Conservation (phyloP, 1,140 invertebrate genomes). For the Lamellibrachia luymesi region DNA sequence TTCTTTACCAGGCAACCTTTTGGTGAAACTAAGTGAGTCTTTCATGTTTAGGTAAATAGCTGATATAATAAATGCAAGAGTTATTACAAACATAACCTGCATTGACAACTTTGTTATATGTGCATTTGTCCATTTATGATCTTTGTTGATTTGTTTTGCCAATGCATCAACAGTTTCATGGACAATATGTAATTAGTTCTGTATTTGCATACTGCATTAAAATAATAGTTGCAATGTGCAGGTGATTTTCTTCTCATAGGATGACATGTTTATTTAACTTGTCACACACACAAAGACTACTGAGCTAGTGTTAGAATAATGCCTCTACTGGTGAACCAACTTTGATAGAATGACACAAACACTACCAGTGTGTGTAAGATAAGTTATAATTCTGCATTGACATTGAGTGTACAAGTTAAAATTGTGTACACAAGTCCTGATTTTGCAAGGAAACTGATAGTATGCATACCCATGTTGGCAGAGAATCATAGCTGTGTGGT, state of each 20-base stretch:
- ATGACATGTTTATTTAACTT: background rate
- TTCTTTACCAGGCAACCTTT: too few species aligned
- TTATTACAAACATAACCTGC: too few species aligned
- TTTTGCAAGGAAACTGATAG: too few species aligned
- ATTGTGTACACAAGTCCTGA: too few species aligned
- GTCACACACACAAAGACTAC: background rate
- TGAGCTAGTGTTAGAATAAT: background rate
- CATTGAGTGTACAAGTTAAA: background rate
- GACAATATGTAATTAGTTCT: too few species aligned
- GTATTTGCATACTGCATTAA: background rate
- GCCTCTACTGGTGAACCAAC: background rate
- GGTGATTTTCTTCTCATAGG: background rate
- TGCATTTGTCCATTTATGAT: too few species aligned
- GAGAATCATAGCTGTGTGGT: background rate
- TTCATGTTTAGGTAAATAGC: too few species aligned
- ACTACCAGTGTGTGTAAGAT: background rate
- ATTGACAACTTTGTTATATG: too few species aligned
- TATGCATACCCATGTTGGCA: background rate
- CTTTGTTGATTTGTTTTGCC: too few species aligned
- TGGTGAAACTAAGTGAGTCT: too few species aligned
- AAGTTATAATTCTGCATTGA: background rate
- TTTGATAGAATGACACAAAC: background rate
- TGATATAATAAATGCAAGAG: too few species aligned
- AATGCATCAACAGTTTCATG: too few species aligned
- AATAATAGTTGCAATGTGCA: background rate